These are phyloP conservation scores for Nannoperca australis DNA, from an alignment of 2,797 vertebrate species.

Conservation along the genomic window DNA sequence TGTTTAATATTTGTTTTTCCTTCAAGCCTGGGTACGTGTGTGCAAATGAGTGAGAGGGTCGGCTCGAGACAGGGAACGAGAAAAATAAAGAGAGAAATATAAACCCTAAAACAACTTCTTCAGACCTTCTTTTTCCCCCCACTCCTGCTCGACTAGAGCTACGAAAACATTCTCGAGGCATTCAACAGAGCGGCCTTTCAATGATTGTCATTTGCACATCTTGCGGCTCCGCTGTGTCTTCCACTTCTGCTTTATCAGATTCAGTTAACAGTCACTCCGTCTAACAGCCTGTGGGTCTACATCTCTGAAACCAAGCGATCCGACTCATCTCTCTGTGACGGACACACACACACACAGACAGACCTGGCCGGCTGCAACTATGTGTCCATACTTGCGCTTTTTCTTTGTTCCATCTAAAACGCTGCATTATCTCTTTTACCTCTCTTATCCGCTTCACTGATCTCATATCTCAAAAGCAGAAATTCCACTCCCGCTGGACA, in stretches of 20 bases:
- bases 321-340: conserved; percentile 42
- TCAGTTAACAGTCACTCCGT: conserved; percentile 36
- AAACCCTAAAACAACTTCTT: conserved; percentile 67
- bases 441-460: conserved; percentile 6
- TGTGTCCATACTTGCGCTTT: conserved; percentile 61
- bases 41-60: conserved; percentile 57
- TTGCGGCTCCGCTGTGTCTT: conserved; percentile 67
- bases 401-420: conserved; percentile 35
- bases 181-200: conserved; percentile 59
- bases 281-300: conserved; percentile 28
- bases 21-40: conserved; percentile 41
- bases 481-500: conserved; percentile 37
- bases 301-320: conserved; percentile 34
- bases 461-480: conserved; percentile 28
- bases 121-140: conserved; percentile 23
- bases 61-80: conserved; percentile 22
- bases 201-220: conserved; percentile 28
- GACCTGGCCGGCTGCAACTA: conserved; percentile 28
- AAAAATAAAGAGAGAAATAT: conserved; percentile 68
- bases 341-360: conserved; percentile 18
- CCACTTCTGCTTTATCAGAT: conserved; percentile 58
- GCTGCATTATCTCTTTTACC: conserved; percentile 51
- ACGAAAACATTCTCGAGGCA: conserved; percentile 62
- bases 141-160: conserved; percentile 41
- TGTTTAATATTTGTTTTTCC: conserved; percentile 71